A percentile compares a stretch with the other conserved stretches of the same genome.
Evolutionary conservation across 2,113 vertebrate species (phyloP).

Genomic region (Charadrius vociferus): DNA sequence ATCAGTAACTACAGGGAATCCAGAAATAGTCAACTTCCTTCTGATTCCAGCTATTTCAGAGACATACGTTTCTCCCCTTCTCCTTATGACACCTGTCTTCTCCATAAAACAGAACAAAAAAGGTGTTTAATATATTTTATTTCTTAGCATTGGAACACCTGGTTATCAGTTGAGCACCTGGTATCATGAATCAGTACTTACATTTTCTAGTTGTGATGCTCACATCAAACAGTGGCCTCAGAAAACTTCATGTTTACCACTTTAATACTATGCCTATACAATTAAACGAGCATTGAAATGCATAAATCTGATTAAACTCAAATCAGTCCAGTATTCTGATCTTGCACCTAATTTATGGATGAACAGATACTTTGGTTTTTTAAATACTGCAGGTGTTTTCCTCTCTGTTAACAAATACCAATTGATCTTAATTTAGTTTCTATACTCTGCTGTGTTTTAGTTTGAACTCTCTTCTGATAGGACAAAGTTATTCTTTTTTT

Average conservation of each 20-base stretch:
- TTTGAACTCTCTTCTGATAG: slow-evolving; percentile 30
- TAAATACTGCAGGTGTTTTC: background rate
- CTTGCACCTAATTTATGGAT: background rate
- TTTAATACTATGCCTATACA: background rate
- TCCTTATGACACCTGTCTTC: background rate
- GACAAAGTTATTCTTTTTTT: slow-evolving; percentile 22
- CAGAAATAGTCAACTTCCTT: background rate
- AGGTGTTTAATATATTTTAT: background rate
- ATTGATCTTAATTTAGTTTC: slow-evolving; percentile 27
- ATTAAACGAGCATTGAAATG: slow-evolving; percentile 1
- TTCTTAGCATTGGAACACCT: background rate
- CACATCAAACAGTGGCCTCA: background rate
- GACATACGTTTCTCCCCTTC: background rate
- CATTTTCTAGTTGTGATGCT: background rate
- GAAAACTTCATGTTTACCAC: background rate
- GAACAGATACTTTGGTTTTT: background rate
- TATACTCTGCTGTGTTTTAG: background rate
- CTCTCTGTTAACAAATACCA: slow-evolving; percentile 30
- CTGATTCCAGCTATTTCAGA: background rate
- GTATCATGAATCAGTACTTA: background rate
- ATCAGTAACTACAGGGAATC: background rate
- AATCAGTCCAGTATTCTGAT: background rate
- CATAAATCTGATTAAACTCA: background rate
- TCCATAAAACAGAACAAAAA: background rate
- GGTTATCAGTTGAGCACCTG: background rate